Conservation (phyloP, 2,113 vertebrate species). For the Bos javanicus region DNA sequence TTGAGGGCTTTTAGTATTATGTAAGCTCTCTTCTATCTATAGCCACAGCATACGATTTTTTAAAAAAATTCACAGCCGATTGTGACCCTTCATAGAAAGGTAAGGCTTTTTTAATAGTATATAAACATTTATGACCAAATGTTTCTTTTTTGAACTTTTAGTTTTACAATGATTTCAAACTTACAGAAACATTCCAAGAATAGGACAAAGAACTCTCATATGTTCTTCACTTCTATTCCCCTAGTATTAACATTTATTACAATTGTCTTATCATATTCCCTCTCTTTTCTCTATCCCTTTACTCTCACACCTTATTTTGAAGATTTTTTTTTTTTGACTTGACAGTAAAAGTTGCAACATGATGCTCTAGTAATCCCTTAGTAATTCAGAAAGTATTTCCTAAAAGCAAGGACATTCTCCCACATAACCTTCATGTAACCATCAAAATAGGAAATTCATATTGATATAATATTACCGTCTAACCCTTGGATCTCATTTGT, state of each 20-base stretch:
- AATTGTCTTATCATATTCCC: neutral
- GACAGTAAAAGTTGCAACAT: neutral
- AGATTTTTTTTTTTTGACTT: neutral
- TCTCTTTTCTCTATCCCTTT: neutral
- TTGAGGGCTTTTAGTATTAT: neutral
- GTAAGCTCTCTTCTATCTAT: neutral
- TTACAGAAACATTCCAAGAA: neutral
- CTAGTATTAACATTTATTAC: neutral
- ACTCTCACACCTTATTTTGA: neutral
- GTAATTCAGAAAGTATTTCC: neutral
- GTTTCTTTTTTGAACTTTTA: neutral
- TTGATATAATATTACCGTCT: rapidly evolving
- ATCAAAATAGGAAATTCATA: neutral
- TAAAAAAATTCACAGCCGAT: neutral
- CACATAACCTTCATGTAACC: neutral
- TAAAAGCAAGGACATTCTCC: neutral
- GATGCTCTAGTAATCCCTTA: neutral
- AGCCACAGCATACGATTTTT: neutral
- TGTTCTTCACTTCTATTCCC: neutral
- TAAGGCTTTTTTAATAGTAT: neutral
- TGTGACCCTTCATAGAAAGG: neutral
- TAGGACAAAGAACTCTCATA: neutral
- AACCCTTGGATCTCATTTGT: neutral
- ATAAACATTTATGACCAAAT: neutral
- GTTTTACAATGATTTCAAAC: neutral